These are phyloP conservation scores for Myodes glareolus DNA, from an alignment of 2,113 vertebrate species.

Conservation along the genomic window DNA sequence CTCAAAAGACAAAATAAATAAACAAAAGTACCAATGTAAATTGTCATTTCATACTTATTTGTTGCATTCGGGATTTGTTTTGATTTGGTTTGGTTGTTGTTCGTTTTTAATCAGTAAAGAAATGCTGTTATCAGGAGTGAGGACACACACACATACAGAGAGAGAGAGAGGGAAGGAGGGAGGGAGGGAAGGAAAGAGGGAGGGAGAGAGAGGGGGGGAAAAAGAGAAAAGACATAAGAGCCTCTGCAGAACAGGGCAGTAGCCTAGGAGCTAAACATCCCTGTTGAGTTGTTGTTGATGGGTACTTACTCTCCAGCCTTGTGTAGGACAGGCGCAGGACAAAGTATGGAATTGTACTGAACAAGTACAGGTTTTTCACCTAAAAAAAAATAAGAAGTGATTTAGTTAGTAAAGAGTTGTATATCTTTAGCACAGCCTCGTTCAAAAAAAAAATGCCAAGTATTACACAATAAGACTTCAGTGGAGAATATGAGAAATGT, in stretches of 20 bases:
- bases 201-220: background rate
- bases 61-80: background rate
- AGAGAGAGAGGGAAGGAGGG: too few species aligned
- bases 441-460: background rate
- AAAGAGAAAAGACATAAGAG: too few species aligned
- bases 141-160: background rate
- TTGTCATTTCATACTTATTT: background rate
- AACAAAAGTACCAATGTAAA: background rate
- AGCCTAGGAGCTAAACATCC: background rate
- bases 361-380: conserved; percentile 90
- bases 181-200: too few species aligned
- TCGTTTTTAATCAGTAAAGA: background rate
- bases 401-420: conserved; percentile 25
- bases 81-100: background rate
- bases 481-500: background rate
- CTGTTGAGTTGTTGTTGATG: background rate
- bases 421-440: background rate
- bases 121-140: background rate
- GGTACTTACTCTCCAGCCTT: conserved; percentile 96
- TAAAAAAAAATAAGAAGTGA: conserved; percentile 84
- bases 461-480: background rate
- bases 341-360: conserved; percentile 90
- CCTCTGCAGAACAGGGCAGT: background rate
- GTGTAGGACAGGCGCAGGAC: conserved; percentile 92
- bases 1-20: background rate